Percentiles rank a stretch among this genome's conserved stretches.
Evolutionary conservation across 1,140 invertebrate species (phyloP).

Genomic region (Drosophila murphyi): DNA sequence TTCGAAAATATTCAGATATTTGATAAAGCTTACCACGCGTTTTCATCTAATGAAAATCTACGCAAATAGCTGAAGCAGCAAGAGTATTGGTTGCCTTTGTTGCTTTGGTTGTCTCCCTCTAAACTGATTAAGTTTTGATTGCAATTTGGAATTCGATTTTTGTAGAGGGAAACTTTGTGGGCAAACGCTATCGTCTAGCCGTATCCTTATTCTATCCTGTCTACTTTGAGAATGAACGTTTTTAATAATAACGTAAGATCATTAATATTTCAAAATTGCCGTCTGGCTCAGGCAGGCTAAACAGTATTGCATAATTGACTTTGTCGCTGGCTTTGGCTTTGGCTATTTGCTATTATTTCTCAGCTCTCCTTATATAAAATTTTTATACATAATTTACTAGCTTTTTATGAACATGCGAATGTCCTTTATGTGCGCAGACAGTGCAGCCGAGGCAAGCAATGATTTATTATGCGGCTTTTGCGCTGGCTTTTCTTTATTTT

Average conservation of each 20-base stretch:
- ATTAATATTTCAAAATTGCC: slow-evolving; percentile 79
- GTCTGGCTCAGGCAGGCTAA: slow-evolving; percentile 57
- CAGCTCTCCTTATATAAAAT: slow-evolving; percentile 28
- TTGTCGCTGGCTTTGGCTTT: slow-evolving; percentile 57
- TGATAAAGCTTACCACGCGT: slow-evolving; percentile 41
- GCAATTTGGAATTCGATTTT: slow-evolving; percentile 77
- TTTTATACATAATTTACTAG: slow-evolving; percentile 45
- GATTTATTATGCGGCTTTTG: slow-evolving; percentile 65
- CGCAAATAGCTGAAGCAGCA: slow-evolving; percentile 43
- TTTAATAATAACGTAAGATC: slow-evolving; percentile 73
- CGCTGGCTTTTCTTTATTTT: slow-evolving; percentile 31
- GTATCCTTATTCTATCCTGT: background rate
- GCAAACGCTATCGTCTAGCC: slow-evolving; percentile 7
- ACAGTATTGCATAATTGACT: slow-evolving; percentile 80
- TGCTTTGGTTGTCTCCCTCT: slow-evolving; percentile 48
- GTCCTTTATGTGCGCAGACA: slow-evolving; percentile 45
- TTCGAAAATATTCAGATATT: slow-evolving; percentile 69
- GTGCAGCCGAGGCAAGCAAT: slow-evolving; percentile 29
- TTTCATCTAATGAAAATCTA: slow-evolving; percentile 71
- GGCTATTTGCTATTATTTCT: slow-evolving; percentile 66
- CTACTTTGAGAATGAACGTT: slow-evolving; percentile 14
- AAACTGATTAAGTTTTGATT: slow-evolving; percentile 82
- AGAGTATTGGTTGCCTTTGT: background rate
- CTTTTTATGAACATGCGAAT: slow-evolving; percentile 63
- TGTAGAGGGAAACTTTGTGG: slow-evolving; percentile 61